Conservation (phyloP, 2,113 vertebrate genomes). For the Cyprinus carpio region DNA sequence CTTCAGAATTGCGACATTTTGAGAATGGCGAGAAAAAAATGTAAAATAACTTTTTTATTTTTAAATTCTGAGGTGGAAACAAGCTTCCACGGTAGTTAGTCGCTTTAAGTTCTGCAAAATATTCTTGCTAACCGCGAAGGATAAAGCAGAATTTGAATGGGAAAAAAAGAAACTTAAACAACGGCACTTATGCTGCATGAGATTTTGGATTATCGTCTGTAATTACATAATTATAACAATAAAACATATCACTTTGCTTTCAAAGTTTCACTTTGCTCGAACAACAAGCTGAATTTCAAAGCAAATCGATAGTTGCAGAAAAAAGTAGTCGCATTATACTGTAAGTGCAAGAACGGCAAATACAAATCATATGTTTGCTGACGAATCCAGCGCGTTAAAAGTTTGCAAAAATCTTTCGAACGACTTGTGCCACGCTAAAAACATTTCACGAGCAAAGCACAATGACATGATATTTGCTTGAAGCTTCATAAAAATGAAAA, state of each 20-base stretch:
- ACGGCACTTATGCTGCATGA: background rate
- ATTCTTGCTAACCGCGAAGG: background rate
- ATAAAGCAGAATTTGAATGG: background rate
- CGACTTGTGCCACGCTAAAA: constrained; percentile 2
- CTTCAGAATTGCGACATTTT: too few relatives aligned
- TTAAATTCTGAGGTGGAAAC: background rate
- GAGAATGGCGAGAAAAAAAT: too few relatives aligned
- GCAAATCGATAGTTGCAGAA: constrained; percentile 7
- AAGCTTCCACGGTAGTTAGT: background rate
- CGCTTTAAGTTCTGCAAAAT: background rate
- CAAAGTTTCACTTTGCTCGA: background rate
- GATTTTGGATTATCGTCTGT: background rate
- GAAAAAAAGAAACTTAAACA: background rate
- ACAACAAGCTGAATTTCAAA: background rate
- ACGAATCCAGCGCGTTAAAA: constrained; percentile 6
- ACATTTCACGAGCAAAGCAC: constrained; percentile 26
- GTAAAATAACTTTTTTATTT: background rate
- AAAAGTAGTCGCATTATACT: constrained; percentile 28
- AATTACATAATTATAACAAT: background rate
- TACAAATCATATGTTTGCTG: background rate
- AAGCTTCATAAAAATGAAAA: constrained; percentile 31
- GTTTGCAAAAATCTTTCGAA: background rate
- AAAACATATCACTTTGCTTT: background rate
- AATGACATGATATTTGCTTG: constrained; percentile 30
- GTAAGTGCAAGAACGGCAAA: constrained; percentile 26